These are phyloP conservation scores for Umimayanthus kanabou DNA, from an alignment of 92 coral and sea anemone species.

Conservation along the genomic window DNA sequence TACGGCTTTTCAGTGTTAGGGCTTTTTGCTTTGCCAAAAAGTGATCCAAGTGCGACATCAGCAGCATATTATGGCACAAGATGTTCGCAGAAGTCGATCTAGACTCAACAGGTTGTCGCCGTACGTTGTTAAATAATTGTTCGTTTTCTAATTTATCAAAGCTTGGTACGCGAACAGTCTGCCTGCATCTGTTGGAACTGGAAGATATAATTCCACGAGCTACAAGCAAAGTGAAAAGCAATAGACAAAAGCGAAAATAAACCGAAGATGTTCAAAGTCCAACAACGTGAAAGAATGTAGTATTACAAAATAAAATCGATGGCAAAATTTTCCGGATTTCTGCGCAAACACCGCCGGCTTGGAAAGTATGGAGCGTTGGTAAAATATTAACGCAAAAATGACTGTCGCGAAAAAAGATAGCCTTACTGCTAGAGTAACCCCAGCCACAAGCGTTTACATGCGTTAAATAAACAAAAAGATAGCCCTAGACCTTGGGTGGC, in stretches of 20 bases:
- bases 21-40: constrained; percentile 12
- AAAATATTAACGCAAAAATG: not conserved
- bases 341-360: not conserved
- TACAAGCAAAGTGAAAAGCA: too few relatives aligned
- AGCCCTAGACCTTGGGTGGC: too few relatives aligned
- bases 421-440: not conserved
- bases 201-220: constrained; percentile 11
- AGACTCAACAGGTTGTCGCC: not conserved
- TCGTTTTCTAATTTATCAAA: not conserved
- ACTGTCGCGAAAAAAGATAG: not conserved
- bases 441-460: not conserved
- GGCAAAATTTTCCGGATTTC: too few relatives aligned
- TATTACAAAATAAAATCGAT: too few relatives aligned
- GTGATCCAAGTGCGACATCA: too few relatives aligned
- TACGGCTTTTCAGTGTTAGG: not conserved
- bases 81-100: constrained; percentile 1
- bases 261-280: too few relatives aligned
- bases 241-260: not conserved
- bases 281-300: too few relatives aligned
- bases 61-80: too few relatives aligned
- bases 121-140: not conserved
- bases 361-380: not conserved
- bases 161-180: too few relatives aligned
- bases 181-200: not conserved
- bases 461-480: too few relatives aligned